Conservation (phyloP, 2,113 vertebrate species). For the Melanocharis versteri region DNA sequence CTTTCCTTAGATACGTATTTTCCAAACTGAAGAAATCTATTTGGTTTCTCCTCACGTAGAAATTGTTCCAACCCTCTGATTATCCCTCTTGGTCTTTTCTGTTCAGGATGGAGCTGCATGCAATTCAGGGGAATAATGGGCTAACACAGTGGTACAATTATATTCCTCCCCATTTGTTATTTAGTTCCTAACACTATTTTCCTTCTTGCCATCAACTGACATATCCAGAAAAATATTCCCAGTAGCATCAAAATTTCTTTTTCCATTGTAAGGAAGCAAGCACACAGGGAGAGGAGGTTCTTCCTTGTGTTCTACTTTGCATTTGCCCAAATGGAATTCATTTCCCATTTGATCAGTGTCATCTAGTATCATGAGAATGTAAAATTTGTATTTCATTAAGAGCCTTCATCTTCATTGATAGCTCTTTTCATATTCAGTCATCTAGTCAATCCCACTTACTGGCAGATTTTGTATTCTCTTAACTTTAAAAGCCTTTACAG, state of each 20-base stretch:
- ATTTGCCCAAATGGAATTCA: neutral
- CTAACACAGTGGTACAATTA: slow-evolving; percentile 20
- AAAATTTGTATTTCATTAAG: neutral
- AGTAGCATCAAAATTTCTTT: neutral
- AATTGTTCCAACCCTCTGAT: slow-evolving; percentile 42
- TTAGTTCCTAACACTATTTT: neutral
- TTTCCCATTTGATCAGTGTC: neutral
- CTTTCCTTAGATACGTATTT: neutral
- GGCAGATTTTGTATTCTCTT: neutral
- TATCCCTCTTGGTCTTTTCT: slow-evolving; percentile 41
- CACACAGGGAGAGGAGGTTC: neutral
- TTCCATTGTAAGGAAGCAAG: neutral
- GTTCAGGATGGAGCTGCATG: neutral
- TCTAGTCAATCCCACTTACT: neutral
- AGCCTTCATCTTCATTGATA: neutral
- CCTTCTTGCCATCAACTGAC: neutral
- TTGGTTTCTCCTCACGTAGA: slow-evolving; percentile 37
- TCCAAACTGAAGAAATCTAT: slow-evolving; percentile 12
- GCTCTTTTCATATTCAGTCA: neutral
- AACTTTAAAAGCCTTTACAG: neutral
- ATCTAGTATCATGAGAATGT: neutral
- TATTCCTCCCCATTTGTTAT: slow-evolving; percentile 6
- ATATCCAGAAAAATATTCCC: neutral
- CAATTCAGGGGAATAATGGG: slow-evolving; percentile 24
- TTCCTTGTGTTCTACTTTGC: neutral